Percentiles rank a stretch among this genome's conserved stretches.
Evolutionary conservation across 2,113 vertebrate species (phyloP).

Genomic region (human (Homo sapiens)): GRCh38 chr1:62304501-62305000

Average conservation of each 20-base stretch:
- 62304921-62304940: neutral
- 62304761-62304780: neutral
- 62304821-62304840: neutral
- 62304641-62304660: neutral
- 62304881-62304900: neutral
- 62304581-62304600: neutral
- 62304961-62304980: neutral
- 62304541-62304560: neutral
- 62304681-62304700: neutral
- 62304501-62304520: neutral
- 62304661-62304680: neutral
- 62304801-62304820: neutral
- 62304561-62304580: neutral
- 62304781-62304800: neutral
- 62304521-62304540: neutral
- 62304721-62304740: neutral
- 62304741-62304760: neutral
- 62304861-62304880: neutral
- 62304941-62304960: neutral
- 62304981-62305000: neutral
- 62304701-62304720: rapidly evolving
- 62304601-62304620: neutral
- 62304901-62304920: neutral
- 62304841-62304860: neutral
- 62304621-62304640: neutral